Evolutionary conservation across 2,113 vertebrate species (phyloP).

Genomic region (Gobius niger): DNA sequence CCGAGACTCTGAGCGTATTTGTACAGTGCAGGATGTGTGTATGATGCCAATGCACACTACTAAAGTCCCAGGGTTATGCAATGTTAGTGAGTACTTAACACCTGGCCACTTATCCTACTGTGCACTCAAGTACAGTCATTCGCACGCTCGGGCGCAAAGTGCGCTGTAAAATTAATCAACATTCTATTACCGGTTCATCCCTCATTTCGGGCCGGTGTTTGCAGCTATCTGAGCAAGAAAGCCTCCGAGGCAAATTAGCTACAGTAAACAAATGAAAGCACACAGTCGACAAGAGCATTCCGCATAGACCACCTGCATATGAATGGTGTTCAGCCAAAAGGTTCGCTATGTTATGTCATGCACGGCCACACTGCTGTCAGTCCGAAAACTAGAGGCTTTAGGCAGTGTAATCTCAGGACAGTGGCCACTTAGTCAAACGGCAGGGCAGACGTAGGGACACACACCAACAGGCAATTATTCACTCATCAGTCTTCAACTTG

Average conservation of each 20-base stretch:
- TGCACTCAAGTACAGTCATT: constrained; percentile 10
- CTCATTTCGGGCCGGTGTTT: constrained; percentile 38
- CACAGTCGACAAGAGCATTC: constrained; percentile 36
- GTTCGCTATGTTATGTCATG: neutral
- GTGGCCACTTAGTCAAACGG: neutral
- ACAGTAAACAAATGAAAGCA: constrained; percentile 45
- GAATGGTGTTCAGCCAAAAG: neutral
- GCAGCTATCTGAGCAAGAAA: constrained; percentile 29
- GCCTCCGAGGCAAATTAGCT: constrained; percentile 47
- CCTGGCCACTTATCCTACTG: constrained; percentile 21
- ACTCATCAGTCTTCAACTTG: neutral
- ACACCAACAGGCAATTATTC: neutral
- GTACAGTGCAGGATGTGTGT: constrained; percentile 19
- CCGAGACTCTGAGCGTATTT: constrained; percentile 8
- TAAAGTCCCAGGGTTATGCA: constrained; percentile 29
- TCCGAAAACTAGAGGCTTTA: neutral
- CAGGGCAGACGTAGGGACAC: neutral
- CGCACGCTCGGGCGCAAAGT: constrained; percentile 31
- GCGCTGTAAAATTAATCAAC: constrained; percentile 40
- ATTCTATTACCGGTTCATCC: constrained; percentile 43
- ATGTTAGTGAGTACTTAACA: constrained; percentile 12
- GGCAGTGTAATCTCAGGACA: neutral
- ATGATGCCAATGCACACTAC: constrained; percentile 20
- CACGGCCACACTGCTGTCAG: neutral
- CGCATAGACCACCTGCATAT: neutral